Conservation (phyloP, 2,113 vertebrate species). For the Spilogale gracilis region DNA sequence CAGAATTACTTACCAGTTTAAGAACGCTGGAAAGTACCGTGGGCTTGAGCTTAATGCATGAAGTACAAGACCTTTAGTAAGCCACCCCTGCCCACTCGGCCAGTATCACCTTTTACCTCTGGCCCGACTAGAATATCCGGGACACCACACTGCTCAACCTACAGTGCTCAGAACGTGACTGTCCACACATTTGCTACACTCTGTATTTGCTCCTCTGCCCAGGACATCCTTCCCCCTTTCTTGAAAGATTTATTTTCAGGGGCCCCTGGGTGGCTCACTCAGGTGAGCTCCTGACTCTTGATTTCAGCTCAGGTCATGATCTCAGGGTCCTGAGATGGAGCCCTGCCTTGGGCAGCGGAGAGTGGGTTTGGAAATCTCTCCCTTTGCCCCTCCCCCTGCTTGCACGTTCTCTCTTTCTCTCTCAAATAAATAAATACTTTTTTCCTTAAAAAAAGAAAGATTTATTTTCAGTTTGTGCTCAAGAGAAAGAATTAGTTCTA, state of each 20-base stretch:
- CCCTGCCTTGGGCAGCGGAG: not conserved
- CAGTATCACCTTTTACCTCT: accelerated
- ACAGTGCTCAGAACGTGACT: not conserved
- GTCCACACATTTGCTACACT: not conserved
- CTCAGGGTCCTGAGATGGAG: not conserved
- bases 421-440: not conserved
- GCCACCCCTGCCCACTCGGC: not conserved
- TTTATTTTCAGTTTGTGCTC: not conserved
- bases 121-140: accelerated
- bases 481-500: accelerated
- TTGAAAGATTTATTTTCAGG: not conserved
- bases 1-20: not conserved
- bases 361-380: not conserved
- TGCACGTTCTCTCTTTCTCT: not conserved
- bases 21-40: not conserved
- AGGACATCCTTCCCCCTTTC: not conserved
- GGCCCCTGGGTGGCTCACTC: not conserved
- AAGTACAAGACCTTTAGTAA: accelerated
- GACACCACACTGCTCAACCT: accelerated
- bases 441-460: not conserved
- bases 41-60: not conserved
- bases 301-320: not conserved
- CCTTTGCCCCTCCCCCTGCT: not conserved
- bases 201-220: not conserved
- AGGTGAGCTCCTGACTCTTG: not conserved